These are phyloP conservation scores for Gari tellinella DNA, from an alignment of 2,888 invertebrate genomes.

Conservation along the genomic window DNA sequence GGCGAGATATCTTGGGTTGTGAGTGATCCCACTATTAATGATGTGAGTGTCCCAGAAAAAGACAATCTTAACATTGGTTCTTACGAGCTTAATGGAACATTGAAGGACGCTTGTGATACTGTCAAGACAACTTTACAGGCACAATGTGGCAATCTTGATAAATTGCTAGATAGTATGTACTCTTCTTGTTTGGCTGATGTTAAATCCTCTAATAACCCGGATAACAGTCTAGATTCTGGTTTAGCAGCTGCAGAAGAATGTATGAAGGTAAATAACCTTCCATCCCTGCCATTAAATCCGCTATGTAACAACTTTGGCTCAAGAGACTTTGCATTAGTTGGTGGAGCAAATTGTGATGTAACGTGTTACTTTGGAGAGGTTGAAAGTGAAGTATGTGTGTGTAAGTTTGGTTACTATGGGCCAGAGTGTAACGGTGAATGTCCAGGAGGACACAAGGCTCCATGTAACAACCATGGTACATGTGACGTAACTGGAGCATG, in stretches of 20 bases:
- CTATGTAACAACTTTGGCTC: constrained; percentile 58
- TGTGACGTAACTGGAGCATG: constrained; percentile 65
- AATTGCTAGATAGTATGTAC: constrained; percentile 45
- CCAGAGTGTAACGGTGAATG: constrained; percentile 59
- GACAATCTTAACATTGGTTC: constrained; percentile 10
- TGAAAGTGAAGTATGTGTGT: constrained; percentile 29
- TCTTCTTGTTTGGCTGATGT: constrained; percentile 63
- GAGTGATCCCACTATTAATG: constrained; percentile 28
- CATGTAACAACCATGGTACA: constrained; percentile 65
- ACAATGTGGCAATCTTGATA: constrained; percentile 19
- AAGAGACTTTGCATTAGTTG: constrained; percentile 49
- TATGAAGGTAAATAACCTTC: constrained; percentile 8
- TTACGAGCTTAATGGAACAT: constrained; percentile 2
- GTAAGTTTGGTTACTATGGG: constrained; percentile 57
- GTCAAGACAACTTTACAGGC: constrained; percentile 2
- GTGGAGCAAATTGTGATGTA: constrained; percentile 53
- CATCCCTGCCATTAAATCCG: constrained; percentile 45
- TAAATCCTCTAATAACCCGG: constrained; percentile 36
- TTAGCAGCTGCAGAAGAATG: constrained; percentile 58
- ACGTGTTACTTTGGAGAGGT: constrained; percentile 46
- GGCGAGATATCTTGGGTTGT: constrained; percentile 7
- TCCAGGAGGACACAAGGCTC: constrained; percentile 62
- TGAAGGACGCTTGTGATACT: constrained; percentile 15
- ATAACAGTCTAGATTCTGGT: constrained; percentile 27
- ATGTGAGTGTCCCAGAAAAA: constrained; percentile 17